Base-by-base conservation (phyloP, 2,888 invertebrate genomes). In the Tenthredo livida region DNA sequence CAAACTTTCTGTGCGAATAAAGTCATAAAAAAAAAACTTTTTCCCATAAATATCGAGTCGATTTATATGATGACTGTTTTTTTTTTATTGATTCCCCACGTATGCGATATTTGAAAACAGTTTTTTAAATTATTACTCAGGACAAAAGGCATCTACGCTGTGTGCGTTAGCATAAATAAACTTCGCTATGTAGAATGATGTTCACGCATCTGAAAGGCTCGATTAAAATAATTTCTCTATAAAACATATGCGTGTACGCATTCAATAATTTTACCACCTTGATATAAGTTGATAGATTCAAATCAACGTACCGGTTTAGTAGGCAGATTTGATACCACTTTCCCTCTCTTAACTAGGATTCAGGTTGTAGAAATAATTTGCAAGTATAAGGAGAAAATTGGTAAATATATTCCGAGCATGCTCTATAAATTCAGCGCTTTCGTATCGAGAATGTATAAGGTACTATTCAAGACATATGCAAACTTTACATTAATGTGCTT, bases 371-470 rank as follows among this genome's bases (percentile, higher is more conserved):
- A n/a, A 54, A n/a, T 50, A 17, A 78, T 33, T 78, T 54, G 15
- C 47, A 78, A 54, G 47, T 33, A 29, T 58, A 58, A 54, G 15
- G 78, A 78, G 78, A 78, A 78, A 78, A 78, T 50, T 58, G 78
- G 21, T 21, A 10, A 61, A 58, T 40, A 21, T 61, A 80, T 80
- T 80, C 80, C 21, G 40, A 40, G 5, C 37, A 25, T 54, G 54
- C 33, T 54, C 54, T 21, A 78, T 50, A 50, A 77, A 77, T 77
- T 77, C 29, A 25, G 1, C 47, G 29, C 75, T 77, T 77, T 77
- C 75, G 75, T 77, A 29, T 77, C 75, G 47, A 77, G 75, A 77
- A 50, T 77, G 33, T 25, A 33, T 33, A 5, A 5, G 2, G 4
- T 37, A 25, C 33, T 33, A 29, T 29, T 40, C 17, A 6, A 17